Conservation (phyloP, 2,888 invertebrate species). For the Cremastobaeus sp. region DNA sequence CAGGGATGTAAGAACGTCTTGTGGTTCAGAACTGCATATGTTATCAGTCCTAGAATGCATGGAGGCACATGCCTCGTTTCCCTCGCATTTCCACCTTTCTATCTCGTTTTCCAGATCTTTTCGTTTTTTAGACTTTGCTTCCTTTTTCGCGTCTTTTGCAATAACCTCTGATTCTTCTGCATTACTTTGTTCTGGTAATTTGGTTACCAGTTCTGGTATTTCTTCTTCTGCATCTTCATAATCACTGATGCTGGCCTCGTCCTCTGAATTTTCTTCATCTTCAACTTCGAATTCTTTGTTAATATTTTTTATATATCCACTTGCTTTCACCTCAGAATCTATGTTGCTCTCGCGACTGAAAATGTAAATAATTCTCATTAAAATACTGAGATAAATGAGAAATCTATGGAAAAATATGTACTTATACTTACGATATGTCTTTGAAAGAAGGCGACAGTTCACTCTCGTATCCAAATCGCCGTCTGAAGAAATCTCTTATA, state of each 20-base stretch:
- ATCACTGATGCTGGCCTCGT: constrained; percentile 73
- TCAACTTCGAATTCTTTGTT: constrained; percentile 79
- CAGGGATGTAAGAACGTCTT: no score
- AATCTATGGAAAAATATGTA: background rate
- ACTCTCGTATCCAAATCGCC: constrained; percentile 93
- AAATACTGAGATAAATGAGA: background rate
- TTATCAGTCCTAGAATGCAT: no score
- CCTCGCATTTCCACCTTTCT: no score
- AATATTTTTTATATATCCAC: constrained; percentile 88
- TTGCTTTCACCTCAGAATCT: constrained; percentile 93
- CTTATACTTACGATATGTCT: constrained; percentile 81
- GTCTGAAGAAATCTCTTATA: constrained; percentile 92
- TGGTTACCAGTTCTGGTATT: background rate
- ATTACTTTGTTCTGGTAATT: constrained; percentile 13
- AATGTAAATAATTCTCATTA: constrained; percentile 29
- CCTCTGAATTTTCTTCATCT: constrained; percentile 71
- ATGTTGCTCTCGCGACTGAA: constrained; percentile 87
- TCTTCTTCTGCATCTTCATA: constrained; percentile 34
- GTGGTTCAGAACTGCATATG: no score
- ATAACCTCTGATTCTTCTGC: constrained; percentile 1
- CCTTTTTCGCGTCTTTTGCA: no score
- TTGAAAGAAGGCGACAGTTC: constrained; percentile 87
- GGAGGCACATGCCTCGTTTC: no score
- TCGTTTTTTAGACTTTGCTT: no score
- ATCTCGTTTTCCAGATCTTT: no score